Conservation (phyloP, 2,113 vertebrate genomes). For the Pachyramphus minor region DNA sequence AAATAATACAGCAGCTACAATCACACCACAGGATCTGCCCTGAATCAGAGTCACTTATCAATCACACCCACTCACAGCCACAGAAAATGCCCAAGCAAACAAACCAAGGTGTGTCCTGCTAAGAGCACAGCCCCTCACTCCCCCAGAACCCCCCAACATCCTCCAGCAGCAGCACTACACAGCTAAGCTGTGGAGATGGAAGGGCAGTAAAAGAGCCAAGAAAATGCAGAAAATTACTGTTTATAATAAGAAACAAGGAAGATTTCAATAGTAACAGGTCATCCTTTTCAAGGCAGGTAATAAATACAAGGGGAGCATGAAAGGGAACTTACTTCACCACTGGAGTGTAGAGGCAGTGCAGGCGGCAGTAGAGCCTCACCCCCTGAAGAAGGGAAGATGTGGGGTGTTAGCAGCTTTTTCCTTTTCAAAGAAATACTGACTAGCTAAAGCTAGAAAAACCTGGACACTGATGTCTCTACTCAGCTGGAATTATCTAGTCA, state of each 20-base stretch:
- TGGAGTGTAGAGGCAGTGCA: constrained; percentile 91
- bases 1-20: not conserved
- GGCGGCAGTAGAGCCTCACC: constrained; percentile 94
- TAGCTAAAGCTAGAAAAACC: not conserved
- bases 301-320: not conserved
- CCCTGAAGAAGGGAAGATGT: constrained; percentile 77
- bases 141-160: not conserved
- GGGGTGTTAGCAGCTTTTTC: not conserved
- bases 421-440: not conserved
- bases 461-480: not conserved
- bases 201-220: not conserved
- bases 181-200: not conserved
- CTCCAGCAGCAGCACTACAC: not conserved
- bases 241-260: not conserved
- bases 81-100: not conserved
- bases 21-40: not conserved
- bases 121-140: not conserved
- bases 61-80: not conserved
- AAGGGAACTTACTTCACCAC: constrained; percentile 91
- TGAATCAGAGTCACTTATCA: not conserved
- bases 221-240: not conserved
- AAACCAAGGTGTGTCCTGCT: not conserved
- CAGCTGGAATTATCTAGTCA: not conserved
- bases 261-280: not conserved
- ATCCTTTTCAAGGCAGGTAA: not conserved